phyloP scores from a whole-genome alignment of 2,113 vertebrate genomes.

The Hemiprocne comata region DNA sequence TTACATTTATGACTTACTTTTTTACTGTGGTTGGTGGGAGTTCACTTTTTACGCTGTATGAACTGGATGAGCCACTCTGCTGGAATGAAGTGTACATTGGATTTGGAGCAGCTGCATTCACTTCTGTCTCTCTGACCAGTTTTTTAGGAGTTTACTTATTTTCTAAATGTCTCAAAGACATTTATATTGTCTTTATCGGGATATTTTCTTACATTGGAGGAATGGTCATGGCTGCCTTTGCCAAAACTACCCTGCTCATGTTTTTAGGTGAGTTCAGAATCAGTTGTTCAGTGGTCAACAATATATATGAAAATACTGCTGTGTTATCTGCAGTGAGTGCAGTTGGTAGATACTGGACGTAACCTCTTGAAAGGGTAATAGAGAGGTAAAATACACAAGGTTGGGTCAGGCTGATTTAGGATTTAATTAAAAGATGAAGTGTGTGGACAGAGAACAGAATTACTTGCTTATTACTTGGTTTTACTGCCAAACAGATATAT shows the following conservation, averaged over 20 bases:
- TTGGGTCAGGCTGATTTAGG: neutral
- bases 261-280: conserved; percentile 86
- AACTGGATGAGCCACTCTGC: conserved; percentile 90
- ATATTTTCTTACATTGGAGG: conserved; percentile 83
- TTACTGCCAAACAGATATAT: neutral
- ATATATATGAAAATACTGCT: neutral
- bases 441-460: neutral
- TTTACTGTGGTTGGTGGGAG: conserved; percentile 79
- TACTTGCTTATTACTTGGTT: neutral
- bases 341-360: neutral
- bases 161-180: conserved; percentile 83
- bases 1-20: conserved; percentile 79
- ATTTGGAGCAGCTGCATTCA: conserved; percentile 87
- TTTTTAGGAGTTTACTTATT: conserved; percentile 86
- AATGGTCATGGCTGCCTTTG: conserved; percentile 82
- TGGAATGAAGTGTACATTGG: conserved; percentile 93
- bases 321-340: neutral
- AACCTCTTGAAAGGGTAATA: neutral
- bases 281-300: neutral
- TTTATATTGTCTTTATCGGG: conserved; percentile 84
- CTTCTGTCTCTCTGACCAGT: conserved; percentile 83
- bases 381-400: neutral
- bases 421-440: neutral
- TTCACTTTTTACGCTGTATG: conserved; percentile 85
- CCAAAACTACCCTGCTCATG: conserved; percentile 89